Conservation (phyloP, 2,113 vertebrate species). For the Apteryx owenii region DNA sequence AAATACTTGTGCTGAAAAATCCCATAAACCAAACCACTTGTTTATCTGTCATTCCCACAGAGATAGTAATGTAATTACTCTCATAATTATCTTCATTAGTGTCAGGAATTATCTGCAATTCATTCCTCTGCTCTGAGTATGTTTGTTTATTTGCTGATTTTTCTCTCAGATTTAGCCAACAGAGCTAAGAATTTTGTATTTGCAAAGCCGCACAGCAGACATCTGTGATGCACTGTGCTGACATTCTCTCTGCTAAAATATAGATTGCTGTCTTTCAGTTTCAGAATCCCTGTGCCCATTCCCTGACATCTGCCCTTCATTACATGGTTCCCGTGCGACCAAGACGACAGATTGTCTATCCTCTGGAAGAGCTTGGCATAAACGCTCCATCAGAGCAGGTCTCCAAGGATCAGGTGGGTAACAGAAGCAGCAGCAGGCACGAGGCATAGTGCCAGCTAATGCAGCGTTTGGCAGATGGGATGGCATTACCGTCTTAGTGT, state of each 20-base stretch:
- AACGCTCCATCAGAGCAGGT: conserved; percentile 88
- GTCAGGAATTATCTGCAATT: conserved; percentile 93
- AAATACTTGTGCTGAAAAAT: conserved; percentile 86
- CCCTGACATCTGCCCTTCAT: conserved; percentile 87
- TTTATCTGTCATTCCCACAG: conserved; percentile 98
- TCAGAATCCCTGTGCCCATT: conserved; percentile 84
- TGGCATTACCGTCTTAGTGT: conserved; percentile 63
- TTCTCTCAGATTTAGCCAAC: conserved; percentile 80
- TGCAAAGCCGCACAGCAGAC: conserved; percentile 67
- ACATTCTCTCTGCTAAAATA: conserved; percentile 79
- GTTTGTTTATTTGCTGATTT: conserved; percentile 83
- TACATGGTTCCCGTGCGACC: conserved; percentile 91
- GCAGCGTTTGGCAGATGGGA: conserved; percentile 80
- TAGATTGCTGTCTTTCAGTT: conserved; percentile 77
- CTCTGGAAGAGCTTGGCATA: conserved; percentile 91
- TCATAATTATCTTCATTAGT: conserved; percentile 99
- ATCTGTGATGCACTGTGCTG: conserved; percentile 76
- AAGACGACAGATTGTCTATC: conserved; percentile 94
- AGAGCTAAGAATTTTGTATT: conserved; percentile 76
- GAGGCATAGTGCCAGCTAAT: conserved; percentile 73
- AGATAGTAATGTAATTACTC: conserved; percentile 98
- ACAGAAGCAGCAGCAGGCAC: conserved; percentile 77
- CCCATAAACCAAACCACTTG: conserved; percentile 92
- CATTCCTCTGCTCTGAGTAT: conserved; percentile 87
- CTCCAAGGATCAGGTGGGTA: conserved; percentile 89